A percentile compares a stretch with the other conserved stretches of the same genome.
These are phyloP conservation scores for Brachionus sp. DNA, from an alignment of 1,140 invertebrate genomes.

Conservation along the genomic window DNA sequence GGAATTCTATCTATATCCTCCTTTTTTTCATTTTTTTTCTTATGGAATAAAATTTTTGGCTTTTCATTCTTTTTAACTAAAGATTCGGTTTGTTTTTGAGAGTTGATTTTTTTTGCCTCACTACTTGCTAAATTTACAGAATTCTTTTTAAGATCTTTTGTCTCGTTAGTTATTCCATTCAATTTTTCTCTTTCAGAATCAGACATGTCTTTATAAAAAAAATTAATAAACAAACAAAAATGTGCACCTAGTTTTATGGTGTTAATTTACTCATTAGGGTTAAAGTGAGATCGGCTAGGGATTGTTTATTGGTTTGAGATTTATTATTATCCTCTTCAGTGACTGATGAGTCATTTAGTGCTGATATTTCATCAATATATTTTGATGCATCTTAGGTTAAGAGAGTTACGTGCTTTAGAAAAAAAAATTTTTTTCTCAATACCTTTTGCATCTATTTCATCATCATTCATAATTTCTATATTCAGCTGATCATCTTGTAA, in stretches of 20 bases:
- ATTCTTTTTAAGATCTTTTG: neutral
- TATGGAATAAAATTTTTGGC: neutral
- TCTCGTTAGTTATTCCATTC: neutral
- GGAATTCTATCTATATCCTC: neutral
- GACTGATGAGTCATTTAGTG: conserved; percentile 7
- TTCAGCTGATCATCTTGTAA: neutral
- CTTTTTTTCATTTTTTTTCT: neutral
- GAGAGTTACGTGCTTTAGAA: neutral
- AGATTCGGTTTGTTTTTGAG: neutral
- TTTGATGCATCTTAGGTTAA: neutral
- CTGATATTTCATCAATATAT: neutral
- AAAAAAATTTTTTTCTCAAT: neutral
- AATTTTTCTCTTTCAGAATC: neutral
- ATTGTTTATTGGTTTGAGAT: neutral
- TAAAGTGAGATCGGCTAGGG: conserved; percentile 30
- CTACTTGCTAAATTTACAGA: neutral
- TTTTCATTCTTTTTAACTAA: neutral
- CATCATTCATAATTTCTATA: neutral
- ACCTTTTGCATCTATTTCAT: neutral
- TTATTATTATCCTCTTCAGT: neutral
- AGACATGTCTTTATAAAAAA: neutral
- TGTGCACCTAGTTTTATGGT: neutral
- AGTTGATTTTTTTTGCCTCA: neutral
- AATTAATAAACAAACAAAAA: neutral
- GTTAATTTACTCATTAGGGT: conserved; percentile 23